phyloP scores from a whole-genome alignment of 2,113 vertebrate genomes.

The Chamaea fasciata region DNA sequence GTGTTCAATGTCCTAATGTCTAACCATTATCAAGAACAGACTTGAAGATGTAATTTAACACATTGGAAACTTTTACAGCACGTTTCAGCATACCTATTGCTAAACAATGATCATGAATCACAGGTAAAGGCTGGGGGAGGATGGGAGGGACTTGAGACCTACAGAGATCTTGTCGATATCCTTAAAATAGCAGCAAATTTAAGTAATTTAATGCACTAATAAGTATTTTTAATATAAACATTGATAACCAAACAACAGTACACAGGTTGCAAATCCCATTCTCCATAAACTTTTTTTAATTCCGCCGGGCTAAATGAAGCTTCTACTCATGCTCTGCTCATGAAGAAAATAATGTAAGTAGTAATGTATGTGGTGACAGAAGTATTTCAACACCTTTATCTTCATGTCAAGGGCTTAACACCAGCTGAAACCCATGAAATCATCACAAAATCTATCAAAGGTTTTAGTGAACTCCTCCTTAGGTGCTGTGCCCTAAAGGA shows the following conservation, averaged over 20 bases:
- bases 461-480: not conserved
- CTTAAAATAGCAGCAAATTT: not conserved
- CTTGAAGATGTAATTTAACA: not conserved
- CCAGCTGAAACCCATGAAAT: not conserved
- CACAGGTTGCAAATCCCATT: not conserved
- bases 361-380: not conserved
- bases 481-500: not conserved
- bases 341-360: not conserved
- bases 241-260: not conserved
- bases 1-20: not conserved
- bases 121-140: not conserved
- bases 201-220: not conserved
- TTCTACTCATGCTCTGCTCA: not conserved
- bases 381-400: not conserved
- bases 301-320: not conserved
- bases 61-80: not conserved
- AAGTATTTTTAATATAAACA: not conserved
- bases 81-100: not conserved
- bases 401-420: not conserved
- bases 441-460: not conserved
- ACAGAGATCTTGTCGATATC: not conserved
- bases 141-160: not conserved
- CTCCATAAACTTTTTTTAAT: not conserved
- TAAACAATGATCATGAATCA: not conserved
- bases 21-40: not conserved